Conservation (phyloP, 2,888 invertebrate species). For the Cremastinae sp. region DNA sequence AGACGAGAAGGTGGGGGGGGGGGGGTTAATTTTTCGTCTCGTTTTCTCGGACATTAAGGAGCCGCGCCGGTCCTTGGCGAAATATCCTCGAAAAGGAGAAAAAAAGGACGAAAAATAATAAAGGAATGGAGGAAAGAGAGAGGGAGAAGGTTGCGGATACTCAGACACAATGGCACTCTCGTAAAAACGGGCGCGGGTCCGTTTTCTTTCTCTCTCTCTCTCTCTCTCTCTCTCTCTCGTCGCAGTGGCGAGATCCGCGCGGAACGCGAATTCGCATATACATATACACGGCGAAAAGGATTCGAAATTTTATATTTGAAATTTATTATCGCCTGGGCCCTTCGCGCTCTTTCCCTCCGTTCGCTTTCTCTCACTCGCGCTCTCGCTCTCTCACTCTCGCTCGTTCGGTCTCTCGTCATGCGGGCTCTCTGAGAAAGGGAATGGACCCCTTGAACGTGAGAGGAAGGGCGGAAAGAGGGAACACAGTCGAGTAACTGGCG, state of each 20-base stretch:
- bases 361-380: constrained; percentile 14
- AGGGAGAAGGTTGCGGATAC: constrained; percentile 64
- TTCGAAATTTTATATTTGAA: constrained; percentile 79
- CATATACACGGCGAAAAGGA: constrained; percentile 60
- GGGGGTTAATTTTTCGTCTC: constrained; percentile 58
- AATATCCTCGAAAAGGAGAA: constrained; percentile 50
- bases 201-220: constrained; percentile 11
- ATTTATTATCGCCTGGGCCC: constrained; percentile 77
- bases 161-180: constrained; percentile 72
- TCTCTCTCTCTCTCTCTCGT: too few species aligned
- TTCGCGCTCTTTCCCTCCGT: constrained; percentile 40
- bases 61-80: constrained; percentile 33
- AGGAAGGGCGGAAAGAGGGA: constrained; percentile 31
- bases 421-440: constrained; percentile 36
- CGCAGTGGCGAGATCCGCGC: constrained; percentile 30
- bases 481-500: constrained; percentile 61
- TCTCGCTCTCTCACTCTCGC: constrained; percentile 27
- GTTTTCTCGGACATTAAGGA: constrained; percentile 51
- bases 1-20: background rate
- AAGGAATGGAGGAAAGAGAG: constrained; percentile 30
- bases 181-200: constrained; percentile 65
- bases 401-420: constrained; percentile 36
- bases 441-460: constrained; percentile 42
- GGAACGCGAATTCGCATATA: constrained; percentile 57
- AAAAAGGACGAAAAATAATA: constrained; percentile 42